A percentile compares a stretch with the other conserved stretches of the same genome.
Evolutionary conservation across 2,113 vertebrate species (phyloP).

Genomic region (Syngnathus scovelli): DNA sequence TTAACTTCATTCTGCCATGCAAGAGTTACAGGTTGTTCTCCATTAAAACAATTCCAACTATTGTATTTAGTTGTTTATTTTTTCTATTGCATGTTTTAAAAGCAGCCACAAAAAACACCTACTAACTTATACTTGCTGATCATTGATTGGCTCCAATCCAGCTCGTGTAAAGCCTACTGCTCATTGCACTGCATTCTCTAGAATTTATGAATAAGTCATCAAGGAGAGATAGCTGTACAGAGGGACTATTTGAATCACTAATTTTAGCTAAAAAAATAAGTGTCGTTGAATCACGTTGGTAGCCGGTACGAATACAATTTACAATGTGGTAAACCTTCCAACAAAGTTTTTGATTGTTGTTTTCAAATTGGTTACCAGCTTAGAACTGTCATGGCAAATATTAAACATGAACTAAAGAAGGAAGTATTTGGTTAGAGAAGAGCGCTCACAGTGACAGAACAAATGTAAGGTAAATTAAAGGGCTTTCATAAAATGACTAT

Average conservation of each 20-base stretch:
- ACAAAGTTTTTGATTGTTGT: slow-evolving; percentile 24
- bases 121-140: no score
- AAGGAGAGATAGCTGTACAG: not conserved
- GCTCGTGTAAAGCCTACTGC: not conserved
- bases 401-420: slow-evolving; percentile 26
- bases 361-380: slow-evolving; percentile 16
- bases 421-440: slow-evolving; percentile 35
- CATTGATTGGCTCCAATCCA: no score
- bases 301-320: slow-evolving; percentile 4
- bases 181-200: slow-evolving; percentile 26
- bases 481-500: slow-evolving; percentile 35
- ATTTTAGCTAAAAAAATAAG: not conserved
- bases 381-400: slow-evolving; percentile 3
- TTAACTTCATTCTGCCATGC: no score
- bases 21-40: no score
- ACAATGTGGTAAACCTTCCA: slow-evolving; percentile 24
- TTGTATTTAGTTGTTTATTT: no score
- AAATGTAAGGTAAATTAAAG: slow-evolving; percentile 49
- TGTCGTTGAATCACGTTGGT: slow-evolving; percentile 3
- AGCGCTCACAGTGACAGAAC: slow-evolving; percentile 31
- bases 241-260: not conserved
- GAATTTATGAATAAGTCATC: slow-evolving; percentile 2
- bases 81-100: no score
- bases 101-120: no score
- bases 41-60: no score